Conservation (phyloP, 1,140 invertebrate genomes). For the Cryptotermes secundus region DNA sequence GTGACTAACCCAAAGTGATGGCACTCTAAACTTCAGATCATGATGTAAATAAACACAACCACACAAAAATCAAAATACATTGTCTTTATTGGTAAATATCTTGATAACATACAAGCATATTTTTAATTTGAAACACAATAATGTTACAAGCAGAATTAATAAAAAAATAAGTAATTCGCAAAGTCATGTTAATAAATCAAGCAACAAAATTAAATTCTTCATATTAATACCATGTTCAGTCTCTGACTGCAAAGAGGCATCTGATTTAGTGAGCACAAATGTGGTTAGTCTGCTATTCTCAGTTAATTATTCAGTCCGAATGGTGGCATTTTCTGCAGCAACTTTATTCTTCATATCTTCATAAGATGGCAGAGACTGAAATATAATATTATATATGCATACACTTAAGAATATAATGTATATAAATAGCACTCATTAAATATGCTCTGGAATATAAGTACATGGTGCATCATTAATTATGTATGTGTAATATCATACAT, state of each 20-base stretch:
- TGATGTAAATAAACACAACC: background rate
- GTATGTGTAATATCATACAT: no score
- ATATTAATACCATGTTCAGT: background rate
- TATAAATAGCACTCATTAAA: background rate
- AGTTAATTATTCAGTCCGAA: background rate
- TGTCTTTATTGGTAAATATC: background rate
- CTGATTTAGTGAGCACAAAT: background rate
- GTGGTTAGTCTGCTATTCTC: background rate
- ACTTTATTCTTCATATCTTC: constrained; percentile 30
- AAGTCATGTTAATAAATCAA: background rate
- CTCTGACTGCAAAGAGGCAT: background rate
- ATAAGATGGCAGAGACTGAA: constrained; percentile 34
- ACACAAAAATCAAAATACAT: background rate
- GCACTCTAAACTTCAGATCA: no score
- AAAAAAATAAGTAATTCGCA: background rate
- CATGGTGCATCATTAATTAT: background rate
- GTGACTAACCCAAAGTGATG: no score
- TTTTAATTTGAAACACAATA: background rate
- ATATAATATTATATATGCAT: background rate
- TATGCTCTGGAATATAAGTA: background rate
- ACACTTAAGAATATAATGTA: background rate
- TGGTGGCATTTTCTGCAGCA: constrained; percentile 28
- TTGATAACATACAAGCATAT: background rate
- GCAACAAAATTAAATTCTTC: background rate
- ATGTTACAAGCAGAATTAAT: background rate